Percentiles rank a stretch among this genome's conserved stretches.
These are phyloP conservation scores for Pseudotriccus pelzelni DNA, from an alignment of 2,797 vertebrate genomes.

Conservation along the genomic window DNA sequence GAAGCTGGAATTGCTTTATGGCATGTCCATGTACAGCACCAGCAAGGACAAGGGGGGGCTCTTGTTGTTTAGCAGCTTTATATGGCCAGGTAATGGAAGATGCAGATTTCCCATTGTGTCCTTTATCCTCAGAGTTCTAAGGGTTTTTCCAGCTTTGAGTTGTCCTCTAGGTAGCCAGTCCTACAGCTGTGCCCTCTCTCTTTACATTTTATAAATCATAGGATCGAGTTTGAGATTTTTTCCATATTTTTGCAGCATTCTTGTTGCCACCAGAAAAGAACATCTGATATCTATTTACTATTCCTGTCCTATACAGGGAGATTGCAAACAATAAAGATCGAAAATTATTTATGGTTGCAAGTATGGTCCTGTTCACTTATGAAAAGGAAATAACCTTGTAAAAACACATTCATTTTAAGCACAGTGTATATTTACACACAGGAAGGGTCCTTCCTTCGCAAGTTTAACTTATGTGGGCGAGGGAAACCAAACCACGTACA, in stretches of 20 bases:
- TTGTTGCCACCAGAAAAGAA: not conserved
- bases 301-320: not conserved
- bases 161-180: not conserved
- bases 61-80: not conserved
- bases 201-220: not conserved
- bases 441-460: slow-evolving; percentile 12
- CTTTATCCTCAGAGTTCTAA: not conserved
- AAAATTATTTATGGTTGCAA: slow-evolving; percentile 14
- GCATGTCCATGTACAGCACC: not conserved
- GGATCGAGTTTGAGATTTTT: too few species aligned
- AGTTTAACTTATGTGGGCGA: not conserved
- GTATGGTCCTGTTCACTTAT: slow-evolving; percentile 8
- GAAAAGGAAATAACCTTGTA: slow-evolving; percentile 21
- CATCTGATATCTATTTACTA: not conserved
- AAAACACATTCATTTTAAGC: not conserved
- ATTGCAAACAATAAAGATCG: not conserved
- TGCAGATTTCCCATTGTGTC: not conserved
- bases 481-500: not conserved
- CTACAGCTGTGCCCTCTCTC: not conserved
- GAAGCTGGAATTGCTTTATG: not conserved
- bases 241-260: not conserved
- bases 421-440: slow-evolving; percentile 17
- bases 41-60: not conserved
- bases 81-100: not conserved
- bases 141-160: not conserved